Base-by-base conservation (phyloP, 23 tunicate species). In the Ascidia mentula region DNA sequence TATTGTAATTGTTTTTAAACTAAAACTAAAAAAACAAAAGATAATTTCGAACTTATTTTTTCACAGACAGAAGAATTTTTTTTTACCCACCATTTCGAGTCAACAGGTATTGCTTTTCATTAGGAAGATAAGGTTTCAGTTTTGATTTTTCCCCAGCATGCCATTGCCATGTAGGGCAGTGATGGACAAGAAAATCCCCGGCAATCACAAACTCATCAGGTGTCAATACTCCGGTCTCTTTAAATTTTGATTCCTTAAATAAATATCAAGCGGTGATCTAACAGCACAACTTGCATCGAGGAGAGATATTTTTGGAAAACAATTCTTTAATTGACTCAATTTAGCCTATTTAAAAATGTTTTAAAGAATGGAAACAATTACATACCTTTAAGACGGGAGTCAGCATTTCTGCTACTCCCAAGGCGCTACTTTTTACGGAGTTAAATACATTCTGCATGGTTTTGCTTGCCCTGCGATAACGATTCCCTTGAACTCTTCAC, bases 131-230 rank as follows among this genome's bases (percentile, higher is more conserved):
- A 13, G 81, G 45, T 74, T 95, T 95, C 6, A 69, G 33, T 70
- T 95, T 95, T 0, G 90, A 82, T 78, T 82, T 78, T 17, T 89
- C 95, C 7, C 98, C 98, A 17, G 88, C 40, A 31, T 60, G 69
- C 98, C 98, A 95, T 80, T 95, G 89, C 98, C 98, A 95, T 1
- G 98, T 95, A 35, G 98, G 98, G 45, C 98, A 95, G 37, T 82
- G 88, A 74, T 89, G 91, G 9, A 95, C 98, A 18, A 95, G 79
- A 82, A 82, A 84, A 74, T 95, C 98, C 8, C 98, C 98, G 61
- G 98, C 98, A 31, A 88, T 75, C 7, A 95, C 98, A 78, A 95
- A 95, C 69, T 95, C 98, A 30, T 95, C 98, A 37, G 98, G 98
- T 1, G 98, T 95, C n/a, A 95, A 60, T 31, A 89, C 95, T 7